These are phyloP conservation scores for Caenorhabditis sp. DNA, from an alignment of 2,888 invertebrate genomes.

Conservation along the genomic window DNA sequence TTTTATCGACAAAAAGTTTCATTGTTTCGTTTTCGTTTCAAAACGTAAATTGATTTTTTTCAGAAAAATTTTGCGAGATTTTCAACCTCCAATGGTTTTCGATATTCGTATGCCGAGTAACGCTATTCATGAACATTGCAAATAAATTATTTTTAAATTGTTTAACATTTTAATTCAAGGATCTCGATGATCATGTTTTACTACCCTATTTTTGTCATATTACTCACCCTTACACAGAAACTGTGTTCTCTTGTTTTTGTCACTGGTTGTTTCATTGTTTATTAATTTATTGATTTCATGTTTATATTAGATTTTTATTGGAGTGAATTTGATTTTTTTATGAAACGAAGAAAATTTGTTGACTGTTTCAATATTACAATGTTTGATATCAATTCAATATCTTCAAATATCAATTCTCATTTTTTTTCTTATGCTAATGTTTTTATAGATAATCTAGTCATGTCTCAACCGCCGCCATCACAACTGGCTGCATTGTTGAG, in stretches of 20 bases:
- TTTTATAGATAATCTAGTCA: not conserved
- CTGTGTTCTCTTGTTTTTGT: no score
- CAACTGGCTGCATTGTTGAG: not conserved
- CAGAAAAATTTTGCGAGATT: slow-evolving; percentile 20
- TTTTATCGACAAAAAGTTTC: no score
- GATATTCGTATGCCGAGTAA: slow-evolving; percentile 14
- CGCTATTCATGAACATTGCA: slow-evolving; percentile 25
- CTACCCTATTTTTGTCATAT: not conserved
- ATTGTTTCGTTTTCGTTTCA: not conserved
- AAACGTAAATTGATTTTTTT: slow-evolving; percentile 4
- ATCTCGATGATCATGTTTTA: not conserved
- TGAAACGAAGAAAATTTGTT: no score
- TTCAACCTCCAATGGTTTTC: slow-evolving; percentile 26
- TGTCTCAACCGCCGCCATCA: not conserved
- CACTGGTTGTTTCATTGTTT: no score
- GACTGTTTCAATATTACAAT: no score
- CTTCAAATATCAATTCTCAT: not conserved
- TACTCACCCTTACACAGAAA: no score
- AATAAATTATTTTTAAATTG: not conserved
- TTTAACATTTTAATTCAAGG: not conserved
- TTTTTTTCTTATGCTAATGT: not conserved
- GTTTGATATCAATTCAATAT: no score
- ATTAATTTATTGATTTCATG: no score
- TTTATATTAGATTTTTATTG: no score
- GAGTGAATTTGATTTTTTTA: no score